Evolutionary conservation across 2,113 vertebrate genomes (phyloP).

Genomic region (Nycticorax nycticorax): DNA sequence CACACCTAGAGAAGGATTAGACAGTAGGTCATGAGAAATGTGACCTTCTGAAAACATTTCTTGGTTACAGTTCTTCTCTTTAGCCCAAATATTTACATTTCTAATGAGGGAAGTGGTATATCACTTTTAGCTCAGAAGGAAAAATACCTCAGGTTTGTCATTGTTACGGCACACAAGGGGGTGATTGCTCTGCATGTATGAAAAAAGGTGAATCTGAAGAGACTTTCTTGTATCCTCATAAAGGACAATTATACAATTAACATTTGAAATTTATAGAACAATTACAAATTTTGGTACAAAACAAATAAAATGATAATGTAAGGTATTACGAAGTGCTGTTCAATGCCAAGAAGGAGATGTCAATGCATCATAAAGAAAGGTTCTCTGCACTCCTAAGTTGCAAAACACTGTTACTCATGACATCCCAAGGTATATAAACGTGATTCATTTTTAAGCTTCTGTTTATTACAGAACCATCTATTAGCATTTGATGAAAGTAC

Average conservation of each 20-base stretch:
- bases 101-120: background rate
- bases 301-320: background rate
- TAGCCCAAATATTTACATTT: slow-evolving; percentile 5
- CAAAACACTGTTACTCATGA: background rate
- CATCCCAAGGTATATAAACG: slow-evolving; percentile 12
- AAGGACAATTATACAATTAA: slow-evolving; percentile 12
- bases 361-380: background rate
- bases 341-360: background rate
- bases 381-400: background rate
- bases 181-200: background rate
- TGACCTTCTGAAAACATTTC: background rate
- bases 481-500: slow-evolving; percentile 11
- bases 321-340: background rate
- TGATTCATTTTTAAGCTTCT: slow-evolving; percentile 34
- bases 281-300: background rate
- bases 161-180: background rate
- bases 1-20: background rate
- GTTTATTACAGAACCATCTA: slow-evolving; percentile 29
- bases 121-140: background rate
- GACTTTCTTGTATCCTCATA: background rate
- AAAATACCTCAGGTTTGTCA: background rate
- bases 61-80: background rate
- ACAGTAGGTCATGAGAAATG: background rate
- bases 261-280: background rate
- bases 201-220: background rate